phyloP scores from a whole-genome alignment of 2,113 vertebrate species.

The Stercorarius parasiticus region DNA sequence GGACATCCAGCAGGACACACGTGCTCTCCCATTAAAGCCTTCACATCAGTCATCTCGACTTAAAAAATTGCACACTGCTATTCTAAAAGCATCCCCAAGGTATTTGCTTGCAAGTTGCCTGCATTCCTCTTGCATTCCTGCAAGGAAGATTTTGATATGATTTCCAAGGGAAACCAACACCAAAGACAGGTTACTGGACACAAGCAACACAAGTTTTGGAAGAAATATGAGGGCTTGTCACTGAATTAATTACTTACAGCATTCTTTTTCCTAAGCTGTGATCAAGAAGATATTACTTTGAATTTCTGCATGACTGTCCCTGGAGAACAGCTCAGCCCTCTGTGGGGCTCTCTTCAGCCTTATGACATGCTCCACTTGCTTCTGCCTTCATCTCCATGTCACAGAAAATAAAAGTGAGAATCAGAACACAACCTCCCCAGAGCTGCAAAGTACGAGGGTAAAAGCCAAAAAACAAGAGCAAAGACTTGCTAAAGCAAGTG shows the following conservation, averaged over 20 bases:
- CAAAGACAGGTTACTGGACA: background rate
- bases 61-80: accelerated
- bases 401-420: background rate
- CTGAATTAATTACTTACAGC: background rate
- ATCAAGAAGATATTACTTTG: background rate
- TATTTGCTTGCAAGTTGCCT: background rate
- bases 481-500: background rate
- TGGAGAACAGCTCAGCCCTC: background rate
- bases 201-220: background rate
- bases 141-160: background rate
- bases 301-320: background rate
- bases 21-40: accelerated
- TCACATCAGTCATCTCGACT: background rate
- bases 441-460: background rate
- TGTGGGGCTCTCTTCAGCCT: background rate
- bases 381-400: accelerated
- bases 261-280: background rate
- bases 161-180: background rate
- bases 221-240: background rate
- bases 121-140: background rate
- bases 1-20: background rate
- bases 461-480: background rate
- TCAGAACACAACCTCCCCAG: no score
- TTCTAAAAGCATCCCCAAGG: background rate
- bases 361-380: background rate